Percentiles rank a stretch among this genome's conserved stretches.
Conservation (phyloP, 2,888 invertebrate genomes). For the Pammene fasciana region DNA sequence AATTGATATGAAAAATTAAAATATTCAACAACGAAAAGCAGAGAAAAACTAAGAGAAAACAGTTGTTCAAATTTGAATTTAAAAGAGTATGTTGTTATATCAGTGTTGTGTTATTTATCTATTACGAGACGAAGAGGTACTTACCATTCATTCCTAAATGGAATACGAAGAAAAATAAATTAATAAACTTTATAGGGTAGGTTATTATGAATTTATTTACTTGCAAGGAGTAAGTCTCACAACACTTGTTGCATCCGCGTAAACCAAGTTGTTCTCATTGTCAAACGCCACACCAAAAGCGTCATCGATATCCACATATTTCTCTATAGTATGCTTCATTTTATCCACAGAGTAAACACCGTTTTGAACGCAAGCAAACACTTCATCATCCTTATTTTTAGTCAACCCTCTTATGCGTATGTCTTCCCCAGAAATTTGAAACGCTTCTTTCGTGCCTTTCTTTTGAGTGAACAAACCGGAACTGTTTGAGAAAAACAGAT, state of each 20-base stretch:
- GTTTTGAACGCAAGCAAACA: constrained; percentile 59
- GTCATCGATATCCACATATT: constrained; percentile 57
- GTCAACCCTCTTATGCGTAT: constrained; percentile 60
- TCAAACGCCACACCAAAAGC: constrained; percentile 71
- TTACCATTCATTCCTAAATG: not conserved
- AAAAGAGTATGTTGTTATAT: not conserved
- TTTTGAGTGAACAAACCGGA: constrained; percentile 65
- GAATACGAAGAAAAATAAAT: not conserved
- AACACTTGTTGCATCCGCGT: constrained; percentile 55
- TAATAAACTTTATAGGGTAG: not conserved
- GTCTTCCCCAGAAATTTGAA: constrained; percentile 49
- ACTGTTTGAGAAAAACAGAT: constrained; percentile 63
- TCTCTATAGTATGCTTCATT: constrained; percentile 50
- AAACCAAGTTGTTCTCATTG: constrained; percentile 65
- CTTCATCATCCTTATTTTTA: constrained; percentile 59
- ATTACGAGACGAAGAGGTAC: no score
- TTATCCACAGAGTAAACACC: constrained; percentile 64
- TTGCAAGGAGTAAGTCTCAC: constrained; percentile 15
- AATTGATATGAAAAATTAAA: not conserved
- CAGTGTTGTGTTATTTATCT: no score
- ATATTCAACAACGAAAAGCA: not conserved
- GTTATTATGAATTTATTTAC: constrained; percentile 4
- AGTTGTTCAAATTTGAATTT: not conserved
- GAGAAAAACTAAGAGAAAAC: not conserved
- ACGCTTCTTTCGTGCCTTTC: constrained; percentile 60